Percentiles rank a stretch among this genome's conserved stretches.
Conservation (phyloP, 92 coral and sea anemone genomes). For the Umimayanthus chanpuru region DNA sequence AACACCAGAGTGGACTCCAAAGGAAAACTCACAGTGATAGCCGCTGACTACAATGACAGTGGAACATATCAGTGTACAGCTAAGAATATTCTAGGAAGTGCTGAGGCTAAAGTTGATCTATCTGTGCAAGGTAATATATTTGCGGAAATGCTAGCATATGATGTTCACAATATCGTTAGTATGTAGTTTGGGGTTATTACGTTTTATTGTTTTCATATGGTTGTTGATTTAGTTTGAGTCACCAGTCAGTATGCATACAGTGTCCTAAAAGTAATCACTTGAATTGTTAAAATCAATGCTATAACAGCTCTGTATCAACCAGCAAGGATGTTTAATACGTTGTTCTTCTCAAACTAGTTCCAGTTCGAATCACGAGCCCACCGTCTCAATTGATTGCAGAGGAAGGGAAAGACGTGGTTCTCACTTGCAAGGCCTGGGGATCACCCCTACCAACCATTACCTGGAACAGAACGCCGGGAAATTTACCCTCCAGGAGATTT, state of each 20-base stretch:
- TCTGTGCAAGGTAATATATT: background rate
- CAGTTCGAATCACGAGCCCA: slow-evolving; percentile 22
- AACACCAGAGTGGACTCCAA: background rate
- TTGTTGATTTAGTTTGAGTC: no score
- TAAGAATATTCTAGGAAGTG: background rate
- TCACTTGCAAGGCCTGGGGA: slow-evolving; percentile 11
- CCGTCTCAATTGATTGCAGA: slow-evolving; percentile 12
- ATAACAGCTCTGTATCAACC: no score
- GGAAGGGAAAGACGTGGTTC: background rate
- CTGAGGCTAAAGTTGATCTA: background rate
- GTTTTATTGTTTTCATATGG: no score
- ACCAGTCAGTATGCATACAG: no score
- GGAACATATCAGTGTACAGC: background rate
- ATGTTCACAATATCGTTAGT: no score
- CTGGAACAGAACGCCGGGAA: background rate
- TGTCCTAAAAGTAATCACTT: no score
- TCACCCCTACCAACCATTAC: background rate
- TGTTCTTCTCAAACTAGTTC: background rate
- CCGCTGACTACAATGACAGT: background rate
- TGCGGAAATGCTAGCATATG: no score
- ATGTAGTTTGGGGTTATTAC: no score
- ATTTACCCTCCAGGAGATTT: background rate
- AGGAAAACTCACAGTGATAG: background rate
- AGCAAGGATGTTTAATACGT: no score
- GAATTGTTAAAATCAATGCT: no score